Conservation (phyloP, 2,113 vertebrate species). For the Oriolus oriolus region DNA sequence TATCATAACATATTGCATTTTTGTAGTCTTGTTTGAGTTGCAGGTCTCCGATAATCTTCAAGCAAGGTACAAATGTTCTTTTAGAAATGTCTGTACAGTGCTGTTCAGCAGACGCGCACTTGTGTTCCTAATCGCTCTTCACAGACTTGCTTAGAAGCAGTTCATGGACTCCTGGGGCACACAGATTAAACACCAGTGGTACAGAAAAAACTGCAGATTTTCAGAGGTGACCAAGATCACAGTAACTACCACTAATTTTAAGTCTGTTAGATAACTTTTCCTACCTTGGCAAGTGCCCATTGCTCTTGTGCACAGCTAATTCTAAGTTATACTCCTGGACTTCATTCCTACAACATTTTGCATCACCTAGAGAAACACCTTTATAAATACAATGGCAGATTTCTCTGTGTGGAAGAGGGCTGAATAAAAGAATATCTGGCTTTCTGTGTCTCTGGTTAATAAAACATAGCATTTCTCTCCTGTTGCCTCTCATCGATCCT, state of each 20-base stretch:
- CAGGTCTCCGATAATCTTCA: neutral
- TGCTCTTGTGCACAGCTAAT: neutral
- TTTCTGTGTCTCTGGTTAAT: neutral
- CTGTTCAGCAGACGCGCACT: neutral
- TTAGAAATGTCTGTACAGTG: neutral
- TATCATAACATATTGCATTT: neutral
- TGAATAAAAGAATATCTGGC: neutral
- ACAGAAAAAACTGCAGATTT: neutral
- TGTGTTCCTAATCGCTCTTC: neutral
- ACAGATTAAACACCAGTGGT: neutral
- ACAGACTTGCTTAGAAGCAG: neutral
- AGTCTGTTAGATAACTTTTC: neutral
- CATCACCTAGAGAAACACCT: neutral
- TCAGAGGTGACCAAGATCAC: neutral
- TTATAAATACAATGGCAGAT: neutral
- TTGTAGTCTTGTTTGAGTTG: neutral
- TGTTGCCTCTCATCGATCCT: neutral
- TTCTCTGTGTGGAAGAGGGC: neutral
- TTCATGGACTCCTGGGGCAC: neutral
- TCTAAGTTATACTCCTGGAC: neutral
- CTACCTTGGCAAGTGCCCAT: neutral
- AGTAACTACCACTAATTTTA: neutral
- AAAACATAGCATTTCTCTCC: constrained; percentile 22
- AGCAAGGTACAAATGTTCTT: neutral
- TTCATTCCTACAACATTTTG: neutral